Base-by-base conservation (phyloP, 1,140 invertebrate species). In the Argopecten irradians region DNA sequence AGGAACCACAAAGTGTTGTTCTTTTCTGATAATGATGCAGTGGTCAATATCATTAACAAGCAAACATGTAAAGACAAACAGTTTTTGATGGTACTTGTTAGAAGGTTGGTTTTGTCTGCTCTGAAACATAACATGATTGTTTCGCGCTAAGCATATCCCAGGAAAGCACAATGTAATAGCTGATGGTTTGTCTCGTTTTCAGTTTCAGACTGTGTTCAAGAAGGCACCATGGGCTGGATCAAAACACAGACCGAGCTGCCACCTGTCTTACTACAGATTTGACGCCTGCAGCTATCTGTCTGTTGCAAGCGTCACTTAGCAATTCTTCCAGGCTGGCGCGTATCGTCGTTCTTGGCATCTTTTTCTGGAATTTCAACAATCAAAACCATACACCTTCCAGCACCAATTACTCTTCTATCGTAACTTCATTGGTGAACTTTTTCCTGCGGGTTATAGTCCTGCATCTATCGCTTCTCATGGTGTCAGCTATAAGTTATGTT, bases 11-110 rank as follows among this genome's bases (percentile, higher is more conserved):
- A 89, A 84, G 43, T 91, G n/a, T 36, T 92, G n/a, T 89, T 92
- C 32, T 55, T 90, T n/a, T 88, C 89, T 34, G 91, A 92, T 39
- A 91, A 92, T 91, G 32, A n/a, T n/a, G 86, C 89, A 33, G 88
- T 91, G 7, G 89, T 91, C 39, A 22, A 88, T 55, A 86, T 91
- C 11, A 90, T 90, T 2, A 92, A 92, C 34, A 92, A 91, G 86
- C 36, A 83, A 34, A 82, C 91, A 2, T 86, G 86, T 28, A 89
- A 89, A 84, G 34, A 90, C 22, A 46, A 46, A 39, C 16, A n/a
- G 8, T 16, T n/a, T n/a, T n/a, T 91, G 2, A 91, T 91, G 91
- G 32, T 9, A 41, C 84, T 91, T 32, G 88, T 92, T 11, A 22
- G 90, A 11, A 33, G 91, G 2, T 46, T 92, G 2, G 91, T 92